Percentiles rank a stretch among this genome's conserved stretches.
Evolutionary conservation across 2,888 invertebrate genomes (phyloP).

Genomic region (Drosophila ochracea): DNA sequence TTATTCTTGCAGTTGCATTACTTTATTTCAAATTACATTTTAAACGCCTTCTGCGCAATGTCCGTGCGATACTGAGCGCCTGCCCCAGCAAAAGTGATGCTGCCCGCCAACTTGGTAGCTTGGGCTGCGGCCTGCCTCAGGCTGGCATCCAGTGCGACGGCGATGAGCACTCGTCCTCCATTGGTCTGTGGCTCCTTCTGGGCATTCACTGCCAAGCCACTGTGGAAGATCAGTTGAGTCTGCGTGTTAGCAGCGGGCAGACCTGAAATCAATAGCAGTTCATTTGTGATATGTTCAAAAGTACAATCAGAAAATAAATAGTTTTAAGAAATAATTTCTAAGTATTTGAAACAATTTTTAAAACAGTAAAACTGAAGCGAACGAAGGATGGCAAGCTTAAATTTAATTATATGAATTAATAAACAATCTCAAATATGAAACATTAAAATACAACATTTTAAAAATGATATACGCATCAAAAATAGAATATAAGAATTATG

Average conservation of each 20-base stretch:
- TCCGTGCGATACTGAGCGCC: slow-evolving; percentile 95
- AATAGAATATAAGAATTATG: background rate
- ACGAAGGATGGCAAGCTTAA: no score
- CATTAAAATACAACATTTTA: background rate
- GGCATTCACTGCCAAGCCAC: slow-evolving; percentile 90
- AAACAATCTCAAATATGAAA: background rate
- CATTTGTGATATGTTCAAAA: background rate
- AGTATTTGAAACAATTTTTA: no score
- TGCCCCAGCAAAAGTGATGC: slow-evolving; percentile 92
- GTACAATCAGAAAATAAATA: no score
- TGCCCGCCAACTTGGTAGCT: slow-evolving; percentile 90
- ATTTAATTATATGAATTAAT: no score
- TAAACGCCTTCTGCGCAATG: slow-evolving; percentile 94
- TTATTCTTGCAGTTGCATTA: background rate
- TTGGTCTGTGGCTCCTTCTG: slow-evolving; percentile 90
- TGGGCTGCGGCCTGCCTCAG: slow-evolving; percentile 90
- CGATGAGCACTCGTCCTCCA: slow-evolving; percentile 95
- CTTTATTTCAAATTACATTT: slow-evolving; percentile 87
- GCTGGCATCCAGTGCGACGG: slow-evolving; percentile 89
- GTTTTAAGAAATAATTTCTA: no score
- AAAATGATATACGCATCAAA: background rate
- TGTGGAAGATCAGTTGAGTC: slow-evolving; percentile 90
- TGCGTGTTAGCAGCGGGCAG: slow-evolving; percentile 82
- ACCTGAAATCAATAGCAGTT: slow-evolving; percentile 83
- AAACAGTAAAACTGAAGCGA: no score